These are phyloP conservation scores for Psittacula cyanocephala DNA, from an alignment of 2,113 vertebrate genomes.

Conservation along the genomic window DNA sequence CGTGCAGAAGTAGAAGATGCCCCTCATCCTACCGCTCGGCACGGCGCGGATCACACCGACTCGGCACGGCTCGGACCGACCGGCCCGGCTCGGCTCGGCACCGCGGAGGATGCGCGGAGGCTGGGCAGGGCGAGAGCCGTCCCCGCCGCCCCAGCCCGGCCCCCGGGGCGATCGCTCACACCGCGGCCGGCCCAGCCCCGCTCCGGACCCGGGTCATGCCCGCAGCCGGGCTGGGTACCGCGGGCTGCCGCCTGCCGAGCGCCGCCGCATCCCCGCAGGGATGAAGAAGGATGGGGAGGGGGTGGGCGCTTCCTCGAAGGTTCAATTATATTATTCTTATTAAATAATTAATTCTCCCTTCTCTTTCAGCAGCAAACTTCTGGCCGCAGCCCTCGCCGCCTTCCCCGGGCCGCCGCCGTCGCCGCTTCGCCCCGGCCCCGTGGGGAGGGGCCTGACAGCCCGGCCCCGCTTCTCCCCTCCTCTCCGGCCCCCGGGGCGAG, in stretches of 20 bases:
- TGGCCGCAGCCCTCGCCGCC: neutral
- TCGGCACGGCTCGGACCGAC: neutral
- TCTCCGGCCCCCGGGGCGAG: no score
- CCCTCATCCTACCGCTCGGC: slow-evolving; percentile 50
- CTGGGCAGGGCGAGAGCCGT: neutral
- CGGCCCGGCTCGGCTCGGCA: neutral
- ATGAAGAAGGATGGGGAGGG: neutral
- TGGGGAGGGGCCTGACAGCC: neutral
- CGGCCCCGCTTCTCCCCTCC: neutral
- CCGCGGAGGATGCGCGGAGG: slow-evolving; percentile 9
- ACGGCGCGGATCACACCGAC: neutral
- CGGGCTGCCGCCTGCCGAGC: neutral
- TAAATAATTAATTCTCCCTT: neutral
- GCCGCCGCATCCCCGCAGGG: neutral
- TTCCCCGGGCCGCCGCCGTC: neutral
- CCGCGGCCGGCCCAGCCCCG: neutral
- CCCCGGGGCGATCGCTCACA: neutral
- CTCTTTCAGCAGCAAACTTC: neutral
- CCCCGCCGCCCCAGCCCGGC: neutral
- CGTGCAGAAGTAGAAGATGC: slow-evolving; percentile 45
- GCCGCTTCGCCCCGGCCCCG: neutral
- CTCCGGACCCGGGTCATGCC: neutral
- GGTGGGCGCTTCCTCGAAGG: neutral
- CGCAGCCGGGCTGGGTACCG: neutral
- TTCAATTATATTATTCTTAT: neutral